Conservation (phyloP, 2,113 vertebrate genomes). For the Grammatotria lemairii region DNA sequence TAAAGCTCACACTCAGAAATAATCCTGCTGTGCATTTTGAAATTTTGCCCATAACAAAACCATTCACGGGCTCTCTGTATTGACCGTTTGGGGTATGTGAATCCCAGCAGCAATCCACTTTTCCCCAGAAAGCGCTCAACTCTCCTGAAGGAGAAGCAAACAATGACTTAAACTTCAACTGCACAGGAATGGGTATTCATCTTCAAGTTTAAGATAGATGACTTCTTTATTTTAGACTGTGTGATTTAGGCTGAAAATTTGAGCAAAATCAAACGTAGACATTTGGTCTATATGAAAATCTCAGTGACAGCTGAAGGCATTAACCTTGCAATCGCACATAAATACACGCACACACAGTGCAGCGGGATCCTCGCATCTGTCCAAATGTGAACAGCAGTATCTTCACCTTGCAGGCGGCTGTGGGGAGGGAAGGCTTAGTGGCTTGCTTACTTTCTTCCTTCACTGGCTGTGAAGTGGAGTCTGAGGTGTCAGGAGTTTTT, state of each 20-base stretch:
- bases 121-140: background rate
- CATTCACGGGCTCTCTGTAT: constrained; percentile 21
- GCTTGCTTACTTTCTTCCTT: constrained; percentile 64
- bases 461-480: constrained; percentile 73
- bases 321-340: background rate
- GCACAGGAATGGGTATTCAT: background rate
- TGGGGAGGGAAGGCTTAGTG: constrained; percentile 61
- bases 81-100: constrained; percentile 32
- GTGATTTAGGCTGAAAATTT: background rate
- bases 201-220: background rate
- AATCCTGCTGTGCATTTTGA: constrained; percentile 36
- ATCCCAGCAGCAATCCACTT: constrained; percentile 15
- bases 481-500: constrained; percentile 72
- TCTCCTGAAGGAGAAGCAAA: background rate
- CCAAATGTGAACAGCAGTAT: constrained; percentile 72
- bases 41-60: constrained; percentile 37
- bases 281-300: constrained; percentile 3
- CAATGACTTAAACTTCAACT: background rate
- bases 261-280: background rate
- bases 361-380: constrained; percentile 64
- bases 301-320: constrained; percentile 10
- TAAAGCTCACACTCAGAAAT: constrained; percentile 10
- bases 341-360: background rate
- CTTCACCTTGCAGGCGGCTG: constrained; percentile 71
- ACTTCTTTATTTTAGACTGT: background rate